These are phyloP conservation scores for Tupiocoris notatus DNA, from an alignment of 2,888 invertebrate species.

Conservation along the genomic window DNA sequence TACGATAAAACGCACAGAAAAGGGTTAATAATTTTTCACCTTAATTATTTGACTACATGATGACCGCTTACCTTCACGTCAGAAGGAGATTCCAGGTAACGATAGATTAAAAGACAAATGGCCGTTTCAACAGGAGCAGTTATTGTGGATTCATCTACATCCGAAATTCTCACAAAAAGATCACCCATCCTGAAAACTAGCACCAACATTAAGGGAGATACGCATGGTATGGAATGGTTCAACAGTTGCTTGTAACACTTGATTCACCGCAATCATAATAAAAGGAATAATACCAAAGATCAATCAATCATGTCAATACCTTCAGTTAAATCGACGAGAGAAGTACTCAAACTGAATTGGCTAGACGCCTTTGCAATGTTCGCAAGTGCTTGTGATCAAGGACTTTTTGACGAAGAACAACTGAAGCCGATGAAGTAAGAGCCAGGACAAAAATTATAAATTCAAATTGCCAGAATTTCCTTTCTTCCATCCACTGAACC, in stretches of 20 bases:
- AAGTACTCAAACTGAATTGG: slow-evolving; percentile 57
- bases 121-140: slow-evolving; percentile 63
- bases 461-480: slow-evolving; percentile 80
- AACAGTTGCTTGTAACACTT: too few species aligned
- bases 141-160: slow-evolving; percentile 50
- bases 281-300: background rate
- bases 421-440: slow-evolving; percentile 64
- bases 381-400: slow-evolving; percentile 67
- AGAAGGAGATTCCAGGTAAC: slow-evolving; percentile 56
- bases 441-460: slow-evolving; percentile 67
- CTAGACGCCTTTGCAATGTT: slow-evolving; percentile 69
- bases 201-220: too few species aligned
- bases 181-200: slow-evolving; percentile 24
- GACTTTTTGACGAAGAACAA: slow-evolving; percentile 65
- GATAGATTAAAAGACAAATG: slow-evolving; percentile 63
- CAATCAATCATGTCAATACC: background rate
- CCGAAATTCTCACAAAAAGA: slow-evolving; percentile 23
- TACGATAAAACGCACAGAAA: too few species aligned
- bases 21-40: too few species aligned
- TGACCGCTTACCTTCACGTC: slow-evolving; percentile 20
- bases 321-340: too few species aligned
- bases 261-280: too few species aligned
- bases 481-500: slow-evolving; percentile 80
- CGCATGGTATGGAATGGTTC: too few species aligned
- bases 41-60: too few species aligned